Evolutionary conservation across 2,797 vertebrate species (phyloP).

Genomic region (Echeneis naucrates): DNA sequence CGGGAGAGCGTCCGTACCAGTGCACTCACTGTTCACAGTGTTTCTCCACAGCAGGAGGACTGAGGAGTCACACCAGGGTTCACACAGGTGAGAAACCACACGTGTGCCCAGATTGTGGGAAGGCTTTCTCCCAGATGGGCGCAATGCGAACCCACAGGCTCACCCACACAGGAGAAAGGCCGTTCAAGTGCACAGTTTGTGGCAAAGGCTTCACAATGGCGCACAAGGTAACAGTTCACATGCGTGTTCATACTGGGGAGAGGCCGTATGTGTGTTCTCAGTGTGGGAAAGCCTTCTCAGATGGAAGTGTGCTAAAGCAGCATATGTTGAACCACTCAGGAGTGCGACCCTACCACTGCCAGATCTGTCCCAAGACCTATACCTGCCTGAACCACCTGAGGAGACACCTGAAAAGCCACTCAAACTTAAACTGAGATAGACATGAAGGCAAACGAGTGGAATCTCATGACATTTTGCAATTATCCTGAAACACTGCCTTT

Average conservation of each 20-base stretch:
- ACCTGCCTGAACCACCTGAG: conserved; percentile 84
- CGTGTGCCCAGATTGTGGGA: conserved; percentile 80
- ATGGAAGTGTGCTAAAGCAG: conserved; percentile 82
- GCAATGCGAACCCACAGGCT: conserved; percentile 83
- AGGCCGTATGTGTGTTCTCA: conserved; percentile 80
- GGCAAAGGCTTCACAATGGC: conserved; percentile 83
- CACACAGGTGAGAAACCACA: conserved; percentile 83
- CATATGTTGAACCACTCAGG: conserved; percentile 84
- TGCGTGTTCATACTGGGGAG: conserved; percentile 81
- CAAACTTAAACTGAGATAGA: conserved; percentile 68
- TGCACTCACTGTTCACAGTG: conserved; percentile 82
- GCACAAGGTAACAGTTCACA: conserved; percentile 81
- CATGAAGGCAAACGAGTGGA: background rate
- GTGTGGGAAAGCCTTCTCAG: conserved; percentile 82
- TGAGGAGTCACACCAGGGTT: conserved; percentile 81
- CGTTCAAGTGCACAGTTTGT: conserved; percentile 80
- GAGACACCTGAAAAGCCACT: conserved; percentile 83
- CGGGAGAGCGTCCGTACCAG: conserved; percentile 82
- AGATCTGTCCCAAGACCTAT: conserved; percentile 84
- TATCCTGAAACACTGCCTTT: conserved; percentile 13
- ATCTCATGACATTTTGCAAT: background rate
- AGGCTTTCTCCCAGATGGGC: conserved; percentile 82
- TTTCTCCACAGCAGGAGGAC: conserved; percentile 80
- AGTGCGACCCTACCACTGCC: conserved; percentile 82
- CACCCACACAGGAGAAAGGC: conserved; percentile 82